phyloP scores from a whole-genome alignment of 2,888 invertebrate species.

The Scrobipalpa atriplicella region DNA sequence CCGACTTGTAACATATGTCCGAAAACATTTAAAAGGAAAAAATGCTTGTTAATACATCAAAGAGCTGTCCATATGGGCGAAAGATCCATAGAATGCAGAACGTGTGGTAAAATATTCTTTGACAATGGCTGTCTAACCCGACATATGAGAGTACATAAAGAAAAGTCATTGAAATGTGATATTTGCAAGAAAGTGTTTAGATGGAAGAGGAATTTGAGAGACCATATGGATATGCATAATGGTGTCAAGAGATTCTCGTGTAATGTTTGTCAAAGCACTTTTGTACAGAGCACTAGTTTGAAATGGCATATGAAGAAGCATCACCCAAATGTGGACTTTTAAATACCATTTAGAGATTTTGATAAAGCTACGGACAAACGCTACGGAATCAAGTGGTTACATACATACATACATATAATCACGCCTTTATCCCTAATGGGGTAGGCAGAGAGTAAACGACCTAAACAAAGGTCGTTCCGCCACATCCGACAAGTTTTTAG shows the following conservation, averaged over 20 bases:
- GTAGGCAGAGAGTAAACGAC: no score
- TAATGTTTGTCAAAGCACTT: slow-evolving; percentile 39
- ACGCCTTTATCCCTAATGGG: no score
- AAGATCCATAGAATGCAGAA: not conserved
- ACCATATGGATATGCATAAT: slow-evolving; percentile 31
- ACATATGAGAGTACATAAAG: not conserved
- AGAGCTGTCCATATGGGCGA: not conserved
- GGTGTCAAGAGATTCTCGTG: slow-evolving; percentile 39
- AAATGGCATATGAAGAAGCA: slow-evolving; percentile 41
- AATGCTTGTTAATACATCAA: not conserved
- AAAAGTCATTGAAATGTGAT: not conserved
- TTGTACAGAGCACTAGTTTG: slow-evolving; percentile 42
- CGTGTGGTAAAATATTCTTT: not conserved
- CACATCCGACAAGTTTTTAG: no score
- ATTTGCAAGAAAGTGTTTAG: not conserved
- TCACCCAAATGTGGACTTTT: slow-evolving; percentile 12
- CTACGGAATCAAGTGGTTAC: no score
- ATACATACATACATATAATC: no score
- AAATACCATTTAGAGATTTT: no score
- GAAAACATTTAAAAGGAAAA: not conserved
- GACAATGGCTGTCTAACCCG: not conserved
- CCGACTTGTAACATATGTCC: not conserved
- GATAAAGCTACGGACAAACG: no score
- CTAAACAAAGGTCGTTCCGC: no score
- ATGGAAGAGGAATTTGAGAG: not conserved